Base-by-base conservation (phyloP, 1,140 invertebrate species). In the Capitella teleta region DNA sequence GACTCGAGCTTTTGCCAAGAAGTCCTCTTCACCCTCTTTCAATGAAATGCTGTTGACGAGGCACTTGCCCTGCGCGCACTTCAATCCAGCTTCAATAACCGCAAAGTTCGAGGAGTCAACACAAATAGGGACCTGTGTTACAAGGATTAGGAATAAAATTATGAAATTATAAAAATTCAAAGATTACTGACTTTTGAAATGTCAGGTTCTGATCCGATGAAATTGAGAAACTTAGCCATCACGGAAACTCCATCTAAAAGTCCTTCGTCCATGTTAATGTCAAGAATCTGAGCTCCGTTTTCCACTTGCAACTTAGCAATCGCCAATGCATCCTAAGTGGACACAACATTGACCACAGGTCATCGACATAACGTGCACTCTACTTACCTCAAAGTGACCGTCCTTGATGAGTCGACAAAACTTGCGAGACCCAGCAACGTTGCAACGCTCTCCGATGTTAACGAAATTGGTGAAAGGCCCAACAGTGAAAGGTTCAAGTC, bases 191-290 rank as follows among this genome's bases (percentile, higher is more conserved):
- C 75, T 58, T 73, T 78, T 19, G 74, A 63, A 48, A 80, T 75
- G 52, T 80, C 78, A 8, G 78, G 78, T 64, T 80, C 78, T 21
- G 74, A 72, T 1, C 77, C 61, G 46, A 81, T 75, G 10, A 80
- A 62, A 59, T 80, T 80, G 2, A 80, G 63, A 68, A 81, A 81
- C 32, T 72, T 76, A 5, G 72, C 64, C 78, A 81, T 81, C 3
- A 75, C 77, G 3, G 62, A 57, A 26, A 70, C 61, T 3, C 79
- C 77, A 62, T 81, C 78, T 30, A 81, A 62, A 72, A 81, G 76
- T 14, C 79, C 79, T 61, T 81, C 80, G 61, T 81, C 79, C 77
- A 81, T 78, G 57, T 81, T 81, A 26, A 81, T 75, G 61, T 81
- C 79, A 24, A 81, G 49, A 28, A 81, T 63, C 64, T 82, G 79